Percentiles rank a stretch among this genome's conserved stretches.
phyloP scores from a whole-genome alignment of 2,797 vertebrate species.

The Gallirallus australis region DNA sequence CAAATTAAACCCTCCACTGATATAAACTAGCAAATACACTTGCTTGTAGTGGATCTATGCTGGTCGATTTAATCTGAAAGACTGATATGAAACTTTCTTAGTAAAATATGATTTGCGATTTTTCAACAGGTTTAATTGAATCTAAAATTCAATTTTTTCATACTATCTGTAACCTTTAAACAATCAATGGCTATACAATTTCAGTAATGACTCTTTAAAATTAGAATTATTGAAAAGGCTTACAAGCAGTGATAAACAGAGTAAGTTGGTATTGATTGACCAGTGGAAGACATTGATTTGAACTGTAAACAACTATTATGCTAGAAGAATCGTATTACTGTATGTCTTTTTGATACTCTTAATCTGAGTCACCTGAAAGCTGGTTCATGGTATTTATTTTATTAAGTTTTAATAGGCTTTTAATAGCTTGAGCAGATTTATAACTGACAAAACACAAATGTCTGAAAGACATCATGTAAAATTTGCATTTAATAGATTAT shows the following conservation, averaged over 20 bases:
- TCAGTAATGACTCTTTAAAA: constrained; percentile 74
- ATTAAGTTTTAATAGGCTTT: constrained; percentile 6
- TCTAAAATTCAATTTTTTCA: constrained; percentile 67
- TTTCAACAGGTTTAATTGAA: constrained; percentile 67
- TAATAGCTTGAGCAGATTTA: neutral
- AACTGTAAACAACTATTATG: constrained; percentile 43
- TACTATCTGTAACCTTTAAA: constrained; percentile 61
- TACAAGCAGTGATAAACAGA: constrained; percentile 66
- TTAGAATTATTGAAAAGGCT: constrained; percentile 76
- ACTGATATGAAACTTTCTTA: neutral
- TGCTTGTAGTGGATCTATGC: neutral
- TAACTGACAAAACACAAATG: neutral
- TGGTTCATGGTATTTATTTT: neutral
- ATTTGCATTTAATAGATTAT: neutral
- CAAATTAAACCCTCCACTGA: neutral
- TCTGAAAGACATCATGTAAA: neutral
- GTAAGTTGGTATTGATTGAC: constrained; percentile 71
- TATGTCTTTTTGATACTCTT: neutral
- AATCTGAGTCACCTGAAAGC: constrained; percentile 11
- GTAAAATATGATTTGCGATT: constrained; percentile 41
- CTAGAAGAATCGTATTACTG: constrained; percentile 43
- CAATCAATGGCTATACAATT: constrained; percentile 72
- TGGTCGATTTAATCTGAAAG: neutral
- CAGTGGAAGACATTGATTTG: constrained; percentile 55
- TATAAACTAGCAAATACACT: neutral